Evolutionary conservation across 2,888 invertebrate species (phyloP), one percentile per base, ranked within the genome.

Genomic region (Ischnus inquisitorius): DNA sequence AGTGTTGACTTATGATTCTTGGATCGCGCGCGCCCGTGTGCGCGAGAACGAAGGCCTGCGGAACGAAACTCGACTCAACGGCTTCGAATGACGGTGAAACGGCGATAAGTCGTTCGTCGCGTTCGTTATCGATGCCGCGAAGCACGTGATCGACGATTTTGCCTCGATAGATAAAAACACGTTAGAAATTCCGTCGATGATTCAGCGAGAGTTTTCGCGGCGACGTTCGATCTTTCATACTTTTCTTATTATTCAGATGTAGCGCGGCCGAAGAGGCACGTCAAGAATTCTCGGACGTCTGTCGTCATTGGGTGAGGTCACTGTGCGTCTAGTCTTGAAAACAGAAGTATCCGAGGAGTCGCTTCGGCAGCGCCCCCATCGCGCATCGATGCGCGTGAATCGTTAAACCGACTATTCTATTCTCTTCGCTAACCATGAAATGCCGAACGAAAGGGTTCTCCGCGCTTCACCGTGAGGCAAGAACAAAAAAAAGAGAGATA

Each of bases 1-100:
- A 87, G 86, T 86, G 87, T 83, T 88, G 87, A 87, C 82, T 86
- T 85, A 74, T 74, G 82, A 77, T 68, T 60, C 57, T 76, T 46
- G 46, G 46, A 51, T 34, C 10, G 82, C 67, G 75, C 74, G 62
- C 62, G 65, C 83, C 82, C 79, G 76, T 69, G 67, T 69, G 72
- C 82, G 60, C 54, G 69, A 82, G 82, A 80, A 77, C 34, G 65
- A 46, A 74, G 60, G 43, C 19, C 46, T 41, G 51, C 43, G 25
- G 6, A 83, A 84, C 82, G 82, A 83, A 71, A 87, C 77, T 85
- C 64, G 80, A 87, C 84, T 85, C 83, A 83, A 84, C 67, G 64
- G 68, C 51, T 39, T 69, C 12, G 87, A 34, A 87, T 60, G 60
- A 60, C 60, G 60, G 4, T 28, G 28, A n/a, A 28, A 64, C 28